A percentile compares a stretch with the other conserved stretches of the same genome.
Conservation (phyloP, 2,797 vertebrate genomes). For the Bradypodion ventrale region DNA sequence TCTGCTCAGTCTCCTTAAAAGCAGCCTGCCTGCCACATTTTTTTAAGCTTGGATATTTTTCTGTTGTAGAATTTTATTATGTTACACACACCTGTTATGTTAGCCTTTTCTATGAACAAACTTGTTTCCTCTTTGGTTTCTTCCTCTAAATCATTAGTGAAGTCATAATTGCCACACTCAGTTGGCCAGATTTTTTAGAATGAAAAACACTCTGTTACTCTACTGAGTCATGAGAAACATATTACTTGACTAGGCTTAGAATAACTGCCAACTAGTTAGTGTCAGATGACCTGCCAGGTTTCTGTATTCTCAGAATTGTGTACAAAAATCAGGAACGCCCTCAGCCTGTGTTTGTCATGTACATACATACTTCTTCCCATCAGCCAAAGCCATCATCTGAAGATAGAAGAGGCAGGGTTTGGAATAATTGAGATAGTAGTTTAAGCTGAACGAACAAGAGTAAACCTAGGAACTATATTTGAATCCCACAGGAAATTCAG, state of each 20-base stretch:
- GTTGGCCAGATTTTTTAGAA: not conserved
- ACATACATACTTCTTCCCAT: too few species aligned
- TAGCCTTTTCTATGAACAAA: not conserved
- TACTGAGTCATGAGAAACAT: not conserved
- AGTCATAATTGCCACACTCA: not conserved
- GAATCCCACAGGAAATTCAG: not conserved
- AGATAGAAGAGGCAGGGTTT: not conserved
- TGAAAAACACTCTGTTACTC: not conserved
- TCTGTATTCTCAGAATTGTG: too few species aligned
- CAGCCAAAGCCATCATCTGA: not conserved
- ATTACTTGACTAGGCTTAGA: not conserved
- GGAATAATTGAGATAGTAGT: not conserved
- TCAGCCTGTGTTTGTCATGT: too few species aligned
- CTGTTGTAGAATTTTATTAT: slow-evolving; percentile 7
- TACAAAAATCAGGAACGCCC: not conserved
- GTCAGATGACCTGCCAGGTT: too few species aligned
- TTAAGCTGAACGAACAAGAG: not conserved
- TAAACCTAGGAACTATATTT: not conserved
- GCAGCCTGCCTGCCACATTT: not conserved
- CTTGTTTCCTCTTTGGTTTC: not conserved
- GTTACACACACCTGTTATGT: not conserved
- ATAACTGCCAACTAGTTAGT: not conserved
- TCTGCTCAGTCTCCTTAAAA: slow-evolving; percentile 33
- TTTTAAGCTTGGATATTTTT: slow-evolving; percentile 30
- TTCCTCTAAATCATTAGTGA: not conserved